Conservation (phyloP, 1,140 invertebrate species). For the Drosophila carrolli region DNA sequence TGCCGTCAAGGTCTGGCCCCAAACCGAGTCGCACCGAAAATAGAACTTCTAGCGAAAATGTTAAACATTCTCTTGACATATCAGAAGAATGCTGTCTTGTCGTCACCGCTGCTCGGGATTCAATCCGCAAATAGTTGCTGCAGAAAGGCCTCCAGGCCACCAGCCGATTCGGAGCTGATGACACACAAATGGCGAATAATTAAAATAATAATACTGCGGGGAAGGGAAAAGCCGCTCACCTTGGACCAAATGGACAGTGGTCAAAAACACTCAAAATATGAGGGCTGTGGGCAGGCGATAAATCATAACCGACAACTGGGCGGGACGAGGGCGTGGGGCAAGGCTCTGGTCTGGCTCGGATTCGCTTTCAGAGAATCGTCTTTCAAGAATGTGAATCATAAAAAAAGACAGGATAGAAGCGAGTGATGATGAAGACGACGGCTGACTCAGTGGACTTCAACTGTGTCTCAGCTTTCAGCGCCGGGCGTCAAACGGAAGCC, state of each 20-base stretch:
- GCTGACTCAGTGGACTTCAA: slow-evolving; percentile 26
- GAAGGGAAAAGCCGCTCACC: slow-evolving; percentile 52
- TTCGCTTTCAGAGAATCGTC: slow-evolving; percentile 69
- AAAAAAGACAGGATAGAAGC: slow-evolving; percentile 13
- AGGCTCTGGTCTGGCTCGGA: slow-evolving; percentile 24
- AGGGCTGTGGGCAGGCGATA: slow-evolving; percentile 45
- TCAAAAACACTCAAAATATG: slow-evolving; percentile 26
- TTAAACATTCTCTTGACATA: slow-evolving; percentile 75
- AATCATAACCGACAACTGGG: slow-evolving; percentile 56
- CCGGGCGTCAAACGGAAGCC: slow-evolving; percentile 77
- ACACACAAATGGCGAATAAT: slow-evolving; percentile 35
- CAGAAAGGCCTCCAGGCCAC: slow-evolving; percentile 56
- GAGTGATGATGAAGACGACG: slow-evolving; percentile 23
- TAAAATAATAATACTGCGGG: slow-evolving; percentile 19
- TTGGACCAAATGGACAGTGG: slow-evolving; percentile 60
- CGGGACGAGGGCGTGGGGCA: slow-evolving; percentile 30
- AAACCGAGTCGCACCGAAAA: slow-evolving; percentile 39
- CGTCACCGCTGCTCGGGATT: slow-evolving; percentile 22
- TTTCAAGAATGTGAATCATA: slow-evolving; percentile 71
- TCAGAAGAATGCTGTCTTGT: slow-evolving; percentile 63
- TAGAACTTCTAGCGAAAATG: slow-evolving; percentile 76
- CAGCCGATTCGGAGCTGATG: slow-evolving; percentile 37
- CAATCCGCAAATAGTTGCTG: slow-evolving; percentile 43
- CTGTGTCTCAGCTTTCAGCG: slow-evolving; percentile 65
- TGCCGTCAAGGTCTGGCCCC: slow-evolving; percentile 31